A percentile compares a stretch with the other conserved stretches of the same genome.
Conservation (phyloP, 2,888 invertebrate genomes). For the Lasioglossum marginatum region DNA sequence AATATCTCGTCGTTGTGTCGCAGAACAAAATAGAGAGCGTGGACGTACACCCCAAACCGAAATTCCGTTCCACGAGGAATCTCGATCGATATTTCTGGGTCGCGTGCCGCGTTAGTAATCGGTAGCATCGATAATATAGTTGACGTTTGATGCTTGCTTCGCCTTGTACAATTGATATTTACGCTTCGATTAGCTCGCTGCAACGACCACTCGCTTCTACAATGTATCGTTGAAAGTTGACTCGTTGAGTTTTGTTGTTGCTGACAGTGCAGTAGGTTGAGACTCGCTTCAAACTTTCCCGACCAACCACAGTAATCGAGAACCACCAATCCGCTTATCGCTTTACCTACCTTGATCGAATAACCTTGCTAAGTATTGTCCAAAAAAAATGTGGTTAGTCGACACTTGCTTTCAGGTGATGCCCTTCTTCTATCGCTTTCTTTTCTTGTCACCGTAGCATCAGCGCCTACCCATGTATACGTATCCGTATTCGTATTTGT, state of each 20-base stretch:
- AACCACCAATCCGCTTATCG: slow-evolving; percentile 45
- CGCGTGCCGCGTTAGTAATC: slow-evolving; percentile 53
- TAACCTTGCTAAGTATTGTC: slow-evolving; percentile 82
- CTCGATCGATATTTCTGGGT: slow-evolving; percentile 15
- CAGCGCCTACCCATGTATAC: slow-evolving; percentile 1
- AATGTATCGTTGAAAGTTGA: slow-evolving; percentile 60
- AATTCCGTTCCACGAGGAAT: neutral
- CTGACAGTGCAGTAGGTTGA: slow-evolving; percentile 81
- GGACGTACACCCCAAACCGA: neutral
- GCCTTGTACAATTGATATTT: slow-evolving; percentile 59
- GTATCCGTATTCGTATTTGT: neutral
- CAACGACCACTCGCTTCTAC: slow-evolving; percentile 65
- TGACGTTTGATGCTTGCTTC: slow-evolving; percentile 77
- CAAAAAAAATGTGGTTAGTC: slow-evolving; percentile 74
- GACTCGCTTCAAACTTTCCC: slow-evolving; percentile 80
- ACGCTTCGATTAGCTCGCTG: slow-evolving; percentile 72
- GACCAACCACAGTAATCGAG: slow-evolving; percentile 72
- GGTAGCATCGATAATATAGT: slow-evolving; percentile 67
- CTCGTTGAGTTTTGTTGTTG: slow-evolving; percentile 81
- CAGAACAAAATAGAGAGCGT: no score
- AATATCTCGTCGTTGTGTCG: no score
- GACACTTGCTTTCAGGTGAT: slow-evolving; percentile 75
- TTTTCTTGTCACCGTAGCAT: slow-evolving; percentile 31
- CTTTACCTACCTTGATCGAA: slow-evolving; percentile 80
- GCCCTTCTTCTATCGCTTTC: slow-evolving; percentile 61